Evolutionary conservation across 1,140 invertebrate species (phyloP).

Genomic region (Lerema accius): DNA sequence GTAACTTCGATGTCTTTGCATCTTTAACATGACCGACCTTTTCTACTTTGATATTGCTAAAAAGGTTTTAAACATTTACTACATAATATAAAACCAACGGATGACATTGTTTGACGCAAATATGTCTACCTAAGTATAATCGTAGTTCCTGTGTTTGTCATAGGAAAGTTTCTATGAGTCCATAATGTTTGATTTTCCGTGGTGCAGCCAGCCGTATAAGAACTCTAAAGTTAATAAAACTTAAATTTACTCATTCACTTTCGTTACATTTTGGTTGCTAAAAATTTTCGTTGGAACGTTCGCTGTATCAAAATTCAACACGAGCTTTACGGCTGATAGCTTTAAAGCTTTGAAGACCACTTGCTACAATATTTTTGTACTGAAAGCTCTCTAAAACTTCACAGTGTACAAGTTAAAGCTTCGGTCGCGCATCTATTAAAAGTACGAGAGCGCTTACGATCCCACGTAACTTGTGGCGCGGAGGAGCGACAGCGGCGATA

Average conservation of each 20-base stretch:
- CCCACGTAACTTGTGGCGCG: not conserved
- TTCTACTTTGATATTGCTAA: too few relatives aligned
- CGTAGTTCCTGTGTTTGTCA: too few relatives aligned
- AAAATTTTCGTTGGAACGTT: not conserved
- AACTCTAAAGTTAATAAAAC: too few relatives aligned
- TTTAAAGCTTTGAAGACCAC: slow-evolving; percentile 16
- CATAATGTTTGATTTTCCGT: too few relatives aligned
- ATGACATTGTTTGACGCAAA: too few relatives aligned
- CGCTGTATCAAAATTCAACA: slow-evolving; percentile 2
- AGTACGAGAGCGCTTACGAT: slow-evolving; percentile 6
- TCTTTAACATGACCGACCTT: too few relatives aligned
- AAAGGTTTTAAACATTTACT: too few relatives aligned
- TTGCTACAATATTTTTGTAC: slow-evolving; percentile 5
- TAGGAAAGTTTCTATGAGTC: too few relatives aligned
- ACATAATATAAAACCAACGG: too few relatives aligned
- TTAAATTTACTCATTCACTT: not conserved
- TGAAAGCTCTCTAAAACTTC: slow-evolving; percentile 21
- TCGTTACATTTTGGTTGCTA: not conserved
- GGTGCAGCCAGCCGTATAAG: too few relatives aligned
- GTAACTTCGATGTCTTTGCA: too few relatives aligned
- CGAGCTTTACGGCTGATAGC: slow-evolving; percentile 2
- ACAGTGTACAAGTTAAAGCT: slow-evolving; percentile 2
- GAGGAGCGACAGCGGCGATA: not conserved
- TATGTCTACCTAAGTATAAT: too few relatives aligned
- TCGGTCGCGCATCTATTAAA: slow-evolving; percentile 22